Conservation (phyloP, 2,888 invertebrate genomes). For the Philereme vetulata region DNA sequence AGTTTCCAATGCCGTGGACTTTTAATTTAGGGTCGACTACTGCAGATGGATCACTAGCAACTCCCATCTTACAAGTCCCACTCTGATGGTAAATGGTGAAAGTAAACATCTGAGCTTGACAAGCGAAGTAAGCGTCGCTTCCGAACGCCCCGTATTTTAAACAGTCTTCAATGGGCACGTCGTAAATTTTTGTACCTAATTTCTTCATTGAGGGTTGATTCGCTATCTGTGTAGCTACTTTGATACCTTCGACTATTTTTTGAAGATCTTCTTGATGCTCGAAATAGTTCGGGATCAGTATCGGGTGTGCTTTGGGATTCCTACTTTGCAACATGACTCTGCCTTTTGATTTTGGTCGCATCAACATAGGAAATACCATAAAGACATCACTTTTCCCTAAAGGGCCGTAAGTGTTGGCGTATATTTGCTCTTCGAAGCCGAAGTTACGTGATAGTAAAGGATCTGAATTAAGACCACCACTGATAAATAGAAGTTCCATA, state of each 20-base stretch:
- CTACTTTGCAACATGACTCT: constrained; percentile 86
- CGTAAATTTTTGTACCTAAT: constrained; percentile 84
- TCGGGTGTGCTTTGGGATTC: constrained; percentile 88
- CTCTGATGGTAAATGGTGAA: constrained; percentile 89
- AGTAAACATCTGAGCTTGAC: constrained; percentile 86
- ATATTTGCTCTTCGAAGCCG: constrained; percentile 78
- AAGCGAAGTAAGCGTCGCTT: constrained; percentile 88
- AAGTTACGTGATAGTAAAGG: constrained; percentile 76
- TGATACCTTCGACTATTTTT: constrained; percentile 86
- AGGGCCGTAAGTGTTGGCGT: constrained; percentile 63
- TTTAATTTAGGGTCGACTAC: constrained; percentile 86
- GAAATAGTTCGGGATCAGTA: constrained; percentile 92
- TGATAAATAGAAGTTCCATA: constrained; percentile 85
- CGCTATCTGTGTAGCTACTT: constrained; percentile 82
- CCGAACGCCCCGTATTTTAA: constrained; percentile 79
- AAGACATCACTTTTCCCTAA: constrained; percentile 70
- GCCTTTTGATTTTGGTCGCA: constrained; percentile 89
- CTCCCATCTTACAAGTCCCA: constrained; percentile 88
- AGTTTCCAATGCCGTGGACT: constrained; percentile 86
- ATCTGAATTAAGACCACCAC: constrained; percentile 80
- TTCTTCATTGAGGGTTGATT: constrained; percentile 83
- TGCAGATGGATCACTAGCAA: constrained; percentile 78
- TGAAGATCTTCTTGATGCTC: constrained; percentile 84
- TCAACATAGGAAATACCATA: constrained; percentile 87
- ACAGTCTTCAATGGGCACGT: constrained; percentile 85